A percentile compares a stretch with the other conserved stretches of the same genome.
Evolutionary conservation across 2,888 invertebrate species (phyloP).

Genomic region (Leptinotarsa peninsularis): DNA sequence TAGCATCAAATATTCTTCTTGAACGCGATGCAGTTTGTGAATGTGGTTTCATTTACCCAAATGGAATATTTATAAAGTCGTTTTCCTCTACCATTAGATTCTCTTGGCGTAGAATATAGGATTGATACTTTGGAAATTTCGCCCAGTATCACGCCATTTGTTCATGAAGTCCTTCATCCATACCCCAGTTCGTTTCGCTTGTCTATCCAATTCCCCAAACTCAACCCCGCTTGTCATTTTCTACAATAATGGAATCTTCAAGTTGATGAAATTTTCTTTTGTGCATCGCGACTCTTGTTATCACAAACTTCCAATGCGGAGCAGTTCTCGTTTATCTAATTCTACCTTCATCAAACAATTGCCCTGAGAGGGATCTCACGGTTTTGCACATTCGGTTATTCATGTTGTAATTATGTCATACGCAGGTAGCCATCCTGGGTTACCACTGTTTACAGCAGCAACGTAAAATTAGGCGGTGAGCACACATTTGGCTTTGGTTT

Average conservation of each 20-base stretch:
- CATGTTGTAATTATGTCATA: neutral
- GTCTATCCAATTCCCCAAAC: neutral
- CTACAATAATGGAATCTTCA: neutral
- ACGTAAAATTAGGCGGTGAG: neutral
- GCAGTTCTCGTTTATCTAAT: neutral
- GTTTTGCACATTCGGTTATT: neutral
- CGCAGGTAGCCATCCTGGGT: neutral
- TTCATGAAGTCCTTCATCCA: no score
- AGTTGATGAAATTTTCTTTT: neutral
- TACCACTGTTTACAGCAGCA: neutral
- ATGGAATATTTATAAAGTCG: no score
- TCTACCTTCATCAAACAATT: slow-evolving; percentile 10
- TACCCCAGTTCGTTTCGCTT: neutral
- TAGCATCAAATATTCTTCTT: no score
- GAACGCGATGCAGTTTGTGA: no score
- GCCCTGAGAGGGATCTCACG: neutral
- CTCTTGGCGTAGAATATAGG: no score
- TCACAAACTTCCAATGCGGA: neutral
- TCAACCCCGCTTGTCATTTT: neutral
- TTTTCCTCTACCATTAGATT: no score
- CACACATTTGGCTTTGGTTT: neutral
- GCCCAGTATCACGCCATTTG: no score
- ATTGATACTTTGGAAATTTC: no score
- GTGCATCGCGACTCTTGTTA: neutral
- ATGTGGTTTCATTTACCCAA: no score